phyloP scores from a whole-genome alignment of 2,113 vertebrate genomes.

The Myrmecobius fasciatus region DNA sequence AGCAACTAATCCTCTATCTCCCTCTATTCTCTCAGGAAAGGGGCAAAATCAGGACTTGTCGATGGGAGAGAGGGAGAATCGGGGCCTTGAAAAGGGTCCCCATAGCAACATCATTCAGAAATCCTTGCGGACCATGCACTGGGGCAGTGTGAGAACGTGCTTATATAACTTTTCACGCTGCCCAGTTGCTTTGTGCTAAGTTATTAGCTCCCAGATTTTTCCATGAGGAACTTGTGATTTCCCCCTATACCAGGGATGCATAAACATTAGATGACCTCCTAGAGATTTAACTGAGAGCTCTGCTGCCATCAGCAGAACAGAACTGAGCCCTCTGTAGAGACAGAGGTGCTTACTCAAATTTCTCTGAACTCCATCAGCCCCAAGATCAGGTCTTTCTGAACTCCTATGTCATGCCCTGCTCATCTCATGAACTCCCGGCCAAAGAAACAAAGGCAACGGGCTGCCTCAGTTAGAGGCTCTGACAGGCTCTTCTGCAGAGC shows the following conservation, averaged over 20 bases:
- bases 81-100: neutral
- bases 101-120: neutral
- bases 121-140: neutral
- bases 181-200: neutral
- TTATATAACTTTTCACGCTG: neutral
- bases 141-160: neutral
- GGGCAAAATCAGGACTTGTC: neutral
- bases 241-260: slow-evolving; percentile 38
- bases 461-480: slow-evolving; percentile 10
- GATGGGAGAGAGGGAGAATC: neutral
- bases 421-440: slow-evolving; percentile 17
- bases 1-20: neutral
- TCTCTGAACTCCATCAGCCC: slow-evolving; percentile 48
- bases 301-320: slow-evolving; percentile 69
- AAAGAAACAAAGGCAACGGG: slow-evolving; percentile 18
- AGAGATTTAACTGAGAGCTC: slow-evolving; percentile 61
- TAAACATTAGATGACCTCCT: slow-evolving; percentile 65
- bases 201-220: slow-evolving; percentile 26
- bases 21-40: neutral
- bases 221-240: slow-evolving; percentile 8
- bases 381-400: slow-evolving; percentile 31
- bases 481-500: slow-evolving; percentile 24
- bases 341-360: slow-evolving; percentile 73
- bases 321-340: slow-evolving; percentile 61
- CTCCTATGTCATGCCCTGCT: slow-evolving; percentile 35